A percentile compares a stretch with the other conserved stretches of the same genome.
These are phyloP conservation scores for Cherax destructor DNA, from an alignment of 1,140 invertebrate genomes.

Conservation along the genomic window DNA sequence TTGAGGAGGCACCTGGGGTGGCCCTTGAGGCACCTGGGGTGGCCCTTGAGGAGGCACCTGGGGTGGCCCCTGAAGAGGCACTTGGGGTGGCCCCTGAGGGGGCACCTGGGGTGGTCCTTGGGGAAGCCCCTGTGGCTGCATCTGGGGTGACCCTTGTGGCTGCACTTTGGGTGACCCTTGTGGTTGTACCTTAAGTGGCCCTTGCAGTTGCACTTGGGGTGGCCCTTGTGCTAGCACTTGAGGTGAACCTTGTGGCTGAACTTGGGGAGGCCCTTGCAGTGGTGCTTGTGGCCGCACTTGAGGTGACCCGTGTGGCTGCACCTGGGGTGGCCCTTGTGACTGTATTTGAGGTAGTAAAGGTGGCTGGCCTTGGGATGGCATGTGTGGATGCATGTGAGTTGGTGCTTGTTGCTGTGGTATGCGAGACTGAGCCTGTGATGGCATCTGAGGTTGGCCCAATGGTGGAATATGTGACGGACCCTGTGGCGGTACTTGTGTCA, in stretches of 20 bases:
- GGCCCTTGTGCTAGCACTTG: not conserved
- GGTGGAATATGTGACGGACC: not conserved
- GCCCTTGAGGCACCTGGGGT: conserved; percentile 7
- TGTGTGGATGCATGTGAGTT: not conserved
- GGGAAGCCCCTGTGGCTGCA: not conserved
- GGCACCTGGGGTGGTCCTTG: not conserved
- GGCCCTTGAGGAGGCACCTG: not conserved
- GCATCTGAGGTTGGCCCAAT: not conserved
- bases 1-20: conserved; percentile 11
- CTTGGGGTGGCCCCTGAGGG: not conserved
- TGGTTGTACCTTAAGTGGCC: not conserved
- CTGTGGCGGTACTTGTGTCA: not conserved
- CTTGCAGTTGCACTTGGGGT: not conserved
- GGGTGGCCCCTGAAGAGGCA: not conserved
- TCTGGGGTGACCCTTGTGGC: not conserved
- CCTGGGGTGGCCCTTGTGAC: conserved; percentile 1
- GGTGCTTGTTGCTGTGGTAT: conserved; percentile 19
- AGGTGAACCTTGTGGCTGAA: conserved; percentile 1
- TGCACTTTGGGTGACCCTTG: conserved; percentile 1
- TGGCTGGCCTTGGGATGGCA: not conserved
- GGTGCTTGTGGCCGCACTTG: not conserved
- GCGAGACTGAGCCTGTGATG: not conserved
- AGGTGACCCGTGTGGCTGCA: not conserved
- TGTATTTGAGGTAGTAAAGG: not conserved
- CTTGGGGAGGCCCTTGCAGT: not conserved